Percentiles rank a stretch among this genome's conserved stretches.
Conservation (phyloP, 2,888 invertebrate species). For the Lasioglossum villosulum region DNA sequence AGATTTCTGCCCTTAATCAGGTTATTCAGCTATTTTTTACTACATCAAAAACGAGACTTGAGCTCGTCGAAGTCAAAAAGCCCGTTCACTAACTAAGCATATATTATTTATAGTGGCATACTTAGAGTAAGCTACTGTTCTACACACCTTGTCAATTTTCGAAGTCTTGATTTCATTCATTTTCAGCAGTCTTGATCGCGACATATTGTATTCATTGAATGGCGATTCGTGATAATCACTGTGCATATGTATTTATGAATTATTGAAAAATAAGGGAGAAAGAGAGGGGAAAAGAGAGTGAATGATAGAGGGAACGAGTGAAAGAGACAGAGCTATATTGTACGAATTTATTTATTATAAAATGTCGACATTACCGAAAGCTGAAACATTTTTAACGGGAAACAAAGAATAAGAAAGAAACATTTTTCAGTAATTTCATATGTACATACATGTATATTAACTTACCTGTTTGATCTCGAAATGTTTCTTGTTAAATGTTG, state of each 20-base stretch:
- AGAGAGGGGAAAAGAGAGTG: slow-evolving; percentile 32
- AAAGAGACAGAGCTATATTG: slow-evolving; percentile 53
- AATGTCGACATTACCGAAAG: slow-evolving; percentile 51
- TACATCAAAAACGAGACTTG: slow-evolving; percentile 47
- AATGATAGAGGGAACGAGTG: slow-evolving; percentile 37
- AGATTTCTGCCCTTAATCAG: slow-evolving; percentile 65
- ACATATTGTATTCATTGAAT: slow-evolving; percentile 56
- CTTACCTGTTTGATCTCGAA: slow-evolving; percentile 42
- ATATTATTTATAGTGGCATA: slow-evolving; percentile 53
- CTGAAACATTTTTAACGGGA: slow-evolving; percentile 27
- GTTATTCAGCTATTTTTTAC: slow-evolving; percentile 66
- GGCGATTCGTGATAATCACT: slow-evolving; percentile 67
- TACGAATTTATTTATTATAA: slow-evolving; percentile 72
- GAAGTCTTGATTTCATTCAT: slow-evolving; percentile 53
- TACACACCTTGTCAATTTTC: slow-evolving; percentile 46
- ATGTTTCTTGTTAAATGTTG: slow-evolving; percentile 47
- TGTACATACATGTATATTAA: slow-evolving; percentile 61
- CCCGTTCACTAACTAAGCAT: slow-evolving; percentile 35
- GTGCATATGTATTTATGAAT: slow-evolving; percentile 69
- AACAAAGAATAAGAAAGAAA: slow-evolving; percentile 21
- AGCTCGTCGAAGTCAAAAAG: slow-evolving; percentile 54
- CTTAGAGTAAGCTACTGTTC: slow-evolving; percentile 57
- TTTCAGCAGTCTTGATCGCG: slow-evolving; percentile 50
- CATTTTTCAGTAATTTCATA: slow-evolving; percentile 42
- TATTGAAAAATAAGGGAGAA: slow-evolving; percentile 41